Percentiles rank a stretch among this genome's conserved stretches.
Evolutionary conservation across 2,888 invertebrate genomes (phyloP).

Genomic region (Frankliniella fusca): DNA sequence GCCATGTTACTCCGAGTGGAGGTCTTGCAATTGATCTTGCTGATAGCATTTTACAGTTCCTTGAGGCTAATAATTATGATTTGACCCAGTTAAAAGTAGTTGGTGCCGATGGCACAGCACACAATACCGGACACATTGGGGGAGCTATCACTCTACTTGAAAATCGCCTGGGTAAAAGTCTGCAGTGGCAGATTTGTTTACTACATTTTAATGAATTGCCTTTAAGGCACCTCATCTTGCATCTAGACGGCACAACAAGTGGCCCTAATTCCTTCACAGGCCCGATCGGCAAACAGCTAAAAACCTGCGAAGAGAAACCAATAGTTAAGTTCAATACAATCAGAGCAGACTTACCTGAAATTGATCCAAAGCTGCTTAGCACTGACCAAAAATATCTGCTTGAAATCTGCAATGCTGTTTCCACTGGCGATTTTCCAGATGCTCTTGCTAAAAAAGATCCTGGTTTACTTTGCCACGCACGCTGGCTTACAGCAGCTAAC

Average conservation of each 20-base stretch:
- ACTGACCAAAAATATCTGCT: constrained; percentile 38
- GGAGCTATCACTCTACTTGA: constrained; percentile 40
- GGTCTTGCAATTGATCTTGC: no score
- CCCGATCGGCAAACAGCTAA: constrained; percentile 39
- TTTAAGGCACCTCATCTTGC: constrained; percentile 38
- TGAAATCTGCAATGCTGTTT: constrained; percentile 35
- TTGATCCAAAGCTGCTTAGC: constrained; percentile 34
- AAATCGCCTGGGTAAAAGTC: constrained; percentile 35
- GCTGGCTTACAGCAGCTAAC: constrained; percentile 40
- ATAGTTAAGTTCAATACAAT: constrained; percentile 29
- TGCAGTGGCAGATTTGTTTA: no score
- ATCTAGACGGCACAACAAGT: constrained; percentile 38
- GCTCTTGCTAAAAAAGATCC: constrained; percentile 36
- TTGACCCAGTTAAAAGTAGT: constrained; percentile 28
- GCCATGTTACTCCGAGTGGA: no score
- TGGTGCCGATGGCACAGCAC: constrained; percentile 39
- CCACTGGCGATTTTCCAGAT: constrained; percentile 34
- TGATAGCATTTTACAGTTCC: no score
- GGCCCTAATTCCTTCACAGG: constrained; percentile 40
- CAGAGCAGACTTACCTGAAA: constrained; percentile 12
- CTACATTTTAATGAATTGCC: constrained; percentile 41
- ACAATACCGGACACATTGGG: constrained; percentile 39
- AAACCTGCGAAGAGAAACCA: constrained; percentile 35
- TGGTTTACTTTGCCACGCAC: constrained; percentile 36
- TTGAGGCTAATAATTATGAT: no score